Percentiles rank a stretch among this genome's conserved stretches.
These are phyloP conservation scores for Rhinopomastus cyanomelas DNA, from an alignment of 2,113 vertebrate species.

Conservation along the genomic window DNA sequence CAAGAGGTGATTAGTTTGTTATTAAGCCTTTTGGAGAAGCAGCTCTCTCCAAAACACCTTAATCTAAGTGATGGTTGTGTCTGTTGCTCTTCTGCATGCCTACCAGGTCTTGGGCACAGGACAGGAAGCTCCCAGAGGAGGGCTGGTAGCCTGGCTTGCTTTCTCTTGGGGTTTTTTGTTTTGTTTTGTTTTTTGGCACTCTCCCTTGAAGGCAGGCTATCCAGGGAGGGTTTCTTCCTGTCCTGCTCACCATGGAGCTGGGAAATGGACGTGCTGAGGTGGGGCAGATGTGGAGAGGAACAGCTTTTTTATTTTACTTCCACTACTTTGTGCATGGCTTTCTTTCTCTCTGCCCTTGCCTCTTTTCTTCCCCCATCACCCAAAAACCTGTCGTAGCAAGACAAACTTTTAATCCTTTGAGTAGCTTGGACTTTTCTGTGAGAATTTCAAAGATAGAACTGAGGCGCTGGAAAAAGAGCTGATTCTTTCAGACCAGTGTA, in stretches of 20 bases:
- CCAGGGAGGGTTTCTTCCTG: fast-evolving
- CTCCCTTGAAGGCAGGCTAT: neutral
- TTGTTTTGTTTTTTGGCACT: neutral
- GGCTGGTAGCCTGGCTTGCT: neutral
- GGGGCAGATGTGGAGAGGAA: neutral
- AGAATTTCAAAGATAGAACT: neutral
- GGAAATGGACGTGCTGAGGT: neutral
- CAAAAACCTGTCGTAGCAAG: neutral
- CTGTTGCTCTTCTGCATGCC: neutral
- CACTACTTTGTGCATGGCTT: neutral
- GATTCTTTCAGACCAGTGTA: conserved; percentile 8
- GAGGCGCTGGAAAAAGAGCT: neutral
- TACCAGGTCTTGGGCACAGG: neutral
- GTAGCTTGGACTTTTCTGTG: neutral
- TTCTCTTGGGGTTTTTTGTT: fast-evolving
- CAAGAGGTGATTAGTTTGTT: too few species aligned
- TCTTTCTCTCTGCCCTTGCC: neutral
- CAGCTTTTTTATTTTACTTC: neutral
- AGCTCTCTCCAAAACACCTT: neutral
- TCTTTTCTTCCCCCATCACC: neutral
- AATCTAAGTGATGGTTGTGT: neutral
- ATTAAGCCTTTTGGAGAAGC: neutral
- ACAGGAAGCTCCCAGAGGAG: neutral
- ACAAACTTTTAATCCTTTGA: neutral
- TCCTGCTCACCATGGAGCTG: neutral